Conservation (phyloP, 2,888 invertebrate genomes). For the Acanthopleura granulata region DNA sequence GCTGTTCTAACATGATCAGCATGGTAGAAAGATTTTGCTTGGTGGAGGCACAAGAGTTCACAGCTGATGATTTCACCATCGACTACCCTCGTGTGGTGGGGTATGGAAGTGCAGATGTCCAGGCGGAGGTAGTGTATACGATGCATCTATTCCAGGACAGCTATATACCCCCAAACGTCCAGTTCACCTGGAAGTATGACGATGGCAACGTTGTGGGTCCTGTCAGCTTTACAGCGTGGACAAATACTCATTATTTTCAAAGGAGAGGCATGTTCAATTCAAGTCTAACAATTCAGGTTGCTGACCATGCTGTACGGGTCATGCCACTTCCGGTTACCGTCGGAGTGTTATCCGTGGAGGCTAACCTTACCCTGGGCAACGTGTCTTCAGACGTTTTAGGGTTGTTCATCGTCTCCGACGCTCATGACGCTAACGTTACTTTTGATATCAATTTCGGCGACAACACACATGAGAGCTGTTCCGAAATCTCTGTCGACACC, state of each 20-base stretch:
- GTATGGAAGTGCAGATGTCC: background rate
- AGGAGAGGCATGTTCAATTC: background rate
- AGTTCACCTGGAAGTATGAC: background rate
- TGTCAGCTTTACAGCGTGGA: background rate
- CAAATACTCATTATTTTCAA: background rate
- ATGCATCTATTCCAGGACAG: background rate
- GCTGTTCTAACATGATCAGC: background rate
- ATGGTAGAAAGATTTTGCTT: background rate
- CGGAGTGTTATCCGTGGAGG: background rate
- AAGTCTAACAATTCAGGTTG: background rate
- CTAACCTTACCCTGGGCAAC: background rate
- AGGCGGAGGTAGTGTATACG: background rate
- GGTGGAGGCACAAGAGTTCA: background rate
- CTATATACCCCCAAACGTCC: background rate
- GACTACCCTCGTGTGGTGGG: background rate
- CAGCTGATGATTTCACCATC: background rate
- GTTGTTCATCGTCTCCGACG: background rate
- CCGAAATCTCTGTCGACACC: background rate
- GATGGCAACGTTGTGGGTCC: background rate
- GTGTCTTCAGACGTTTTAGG: background rate
- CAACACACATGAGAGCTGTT: background rate
- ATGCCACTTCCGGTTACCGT: background rate
- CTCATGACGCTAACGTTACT: background rate
- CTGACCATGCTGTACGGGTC: background rate
- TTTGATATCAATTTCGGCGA: background rate